These are phyloP conservation scores for Tetanocera ferruginea DNA, from an alignment of 2,888 invertebrate genomes.

Conservation along the genomic window DNA sequence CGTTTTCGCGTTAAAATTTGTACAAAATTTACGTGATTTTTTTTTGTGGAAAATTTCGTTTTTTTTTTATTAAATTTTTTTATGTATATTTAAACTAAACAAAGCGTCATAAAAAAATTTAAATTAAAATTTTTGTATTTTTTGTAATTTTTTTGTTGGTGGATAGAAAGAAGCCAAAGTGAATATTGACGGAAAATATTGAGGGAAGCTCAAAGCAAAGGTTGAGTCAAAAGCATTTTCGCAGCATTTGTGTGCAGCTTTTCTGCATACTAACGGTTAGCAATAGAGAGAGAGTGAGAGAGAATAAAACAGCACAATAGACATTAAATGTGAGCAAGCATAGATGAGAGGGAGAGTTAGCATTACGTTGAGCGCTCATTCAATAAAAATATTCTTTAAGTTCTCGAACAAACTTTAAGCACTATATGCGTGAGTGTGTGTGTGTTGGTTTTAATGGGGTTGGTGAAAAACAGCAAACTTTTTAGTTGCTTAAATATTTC, in stretches of 20 bases:
- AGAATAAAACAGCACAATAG: neutral
- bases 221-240: conserved; percentile 41
- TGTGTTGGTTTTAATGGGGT: no score
- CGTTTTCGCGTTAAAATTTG: neutral
- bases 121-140: conserved; percentile 41
- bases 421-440: neutral
- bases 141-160: conserved; percentile 56
- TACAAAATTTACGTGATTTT: conserved; percentile 19
- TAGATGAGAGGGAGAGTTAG: neutral
- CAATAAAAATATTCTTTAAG: neutral
- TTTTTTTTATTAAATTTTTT: conserved; percentile 35
- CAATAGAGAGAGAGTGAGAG: neutral
- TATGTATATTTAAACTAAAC: conserved; percentile 38
- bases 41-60: conserved; percentile 34
- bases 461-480: no score
- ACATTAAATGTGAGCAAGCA: neutral
- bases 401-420: neutral
- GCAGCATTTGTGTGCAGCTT: conserved; percentile 51
- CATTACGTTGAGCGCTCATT: neutral
- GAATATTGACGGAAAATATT: conserved; percentile 68
- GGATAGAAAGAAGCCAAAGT: conserved; percentile 70
- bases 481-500: neutral
- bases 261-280: conserved; percentile 7
- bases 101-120: conserved; percentile 27
- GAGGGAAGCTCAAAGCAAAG: conserved; percentile 64